Evolutionary conservation across 1,140 invertebrate species (phyloP).

Genomic region (Heterodera schachtii): DNA sequence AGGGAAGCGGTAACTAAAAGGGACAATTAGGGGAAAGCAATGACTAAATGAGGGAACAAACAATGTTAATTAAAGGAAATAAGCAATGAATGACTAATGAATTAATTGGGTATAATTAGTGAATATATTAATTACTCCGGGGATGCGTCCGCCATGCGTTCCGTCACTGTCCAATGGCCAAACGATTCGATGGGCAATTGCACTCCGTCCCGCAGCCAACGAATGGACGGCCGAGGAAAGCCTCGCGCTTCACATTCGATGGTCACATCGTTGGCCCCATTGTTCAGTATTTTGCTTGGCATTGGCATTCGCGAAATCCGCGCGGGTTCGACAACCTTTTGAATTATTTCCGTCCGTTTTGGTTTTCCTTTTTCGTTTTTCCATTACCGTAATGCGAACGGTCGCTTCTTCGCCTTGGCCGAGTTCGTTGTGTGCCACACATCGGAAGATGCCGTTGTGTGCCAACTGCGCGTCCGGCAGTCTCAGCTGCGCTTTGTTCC

Average conservation of each 20-base stretch:
- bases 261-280: conserved; percentile 34
- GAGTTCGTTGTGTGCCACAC: conserved; percentile 44
- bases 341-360: neutral
- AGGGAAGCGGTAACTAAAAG: too few relatives aligned
- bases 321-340: conserved; percentile 47
- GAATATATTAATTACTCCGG: neutral
- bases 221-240: conserved; percentile 45
- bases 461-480: conserved; percentile 36
- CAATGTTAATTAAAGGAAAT: too few relatives aligned
- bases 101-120: neutral
- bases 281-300: conserved; percentile 18
- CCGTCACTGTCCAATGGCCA: conserved; percentile 30
- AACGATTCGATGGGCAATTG: conserved; percentile 23
- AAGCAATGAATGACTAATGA: too few relatives aligned
- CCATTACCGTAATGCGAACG: conserved; percentile 35
- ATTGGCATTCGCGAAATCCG: conserved; percentile 27
- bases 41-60: too few relatives aligned
- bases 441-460: conserved; percentile 50
- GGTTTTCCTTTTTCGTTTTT: neutral
- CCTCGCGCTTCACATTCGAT: conserved; percentile 50
- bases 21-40: neutral
- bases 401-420: conserved; percentile 45
- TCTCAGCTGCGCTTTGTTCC: conserved; percentile 24
- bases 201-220: conserved; percentile 49
- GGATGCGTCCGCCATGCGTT: neutral